Evolutionary conservation across 2,113 vertebrate species (phyloP).

Genomic region (Scomber colias): DNA sequence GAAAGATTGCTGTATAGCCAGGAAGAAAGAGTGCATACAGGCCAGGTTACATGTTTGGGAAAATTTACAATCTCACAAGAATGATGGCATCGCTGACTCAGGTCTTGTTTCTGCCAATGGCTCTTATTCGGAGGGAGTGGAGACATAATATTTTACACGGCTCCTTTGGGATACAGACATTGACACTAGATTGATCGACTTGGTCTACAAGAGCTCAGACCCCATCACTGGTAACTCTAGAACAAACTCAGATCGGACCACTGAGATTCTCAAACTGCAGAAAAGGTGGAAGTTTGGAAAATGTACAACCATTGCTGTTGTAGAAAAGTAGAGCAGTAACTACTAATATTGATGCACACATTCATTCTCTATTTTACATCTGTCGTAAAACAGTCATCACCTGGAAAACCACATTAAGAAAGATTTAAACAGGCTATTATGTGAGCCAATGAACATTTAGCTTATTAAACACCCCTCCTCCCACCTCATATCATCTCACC

Average conservation of each 20-base stretch:
- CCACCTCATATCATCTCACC: background rate
- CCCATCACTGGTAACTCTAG: constrained; percentile 15
- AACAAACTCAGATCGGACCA: constrained; percentile 17
- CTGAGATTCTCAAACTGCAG: constrained; percentile 10
- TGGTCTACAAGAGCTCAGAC: constrained; percentile 19
- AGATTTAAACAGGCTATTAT: background rate
- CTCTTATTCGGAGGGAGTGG: constrained; percentile 38
- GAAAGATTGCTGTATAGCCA: constrained; percentile 16
- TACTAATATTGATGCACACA: background rate
- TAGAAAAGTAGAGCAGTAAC: no score
- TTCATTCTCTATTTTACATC: background rate
- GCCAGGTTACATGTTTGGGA: constrained; percentile 30
- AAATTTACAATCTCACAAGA: constrained; percentile 37
- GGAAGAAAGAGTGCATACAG: constrained; percentile 9
- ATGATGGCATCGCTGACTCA: constrained; percentile 34
- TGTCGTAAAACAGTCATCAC: background rate
- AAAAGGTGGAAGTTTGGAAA: background rate
- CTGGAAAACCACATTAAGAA: constrained; percentile 1
- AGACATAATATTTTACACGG: constrained; percentile 55
- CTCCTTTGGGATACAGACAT: constrained; percentile 54
- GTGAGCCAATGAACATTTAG: background rate
- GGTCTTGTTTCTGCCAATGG: constrained; percentile 40
- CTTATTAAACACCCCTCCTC: background rate
- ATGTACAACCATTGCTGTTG: background rate
- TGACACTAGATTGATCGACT: constrained; percentile 55